Percentiles rank a stretch among this genome's conserved stretches.
Conservation (phyloP, 1,140 invertebrate species). For the Caenorhabditis latens region DNA sequence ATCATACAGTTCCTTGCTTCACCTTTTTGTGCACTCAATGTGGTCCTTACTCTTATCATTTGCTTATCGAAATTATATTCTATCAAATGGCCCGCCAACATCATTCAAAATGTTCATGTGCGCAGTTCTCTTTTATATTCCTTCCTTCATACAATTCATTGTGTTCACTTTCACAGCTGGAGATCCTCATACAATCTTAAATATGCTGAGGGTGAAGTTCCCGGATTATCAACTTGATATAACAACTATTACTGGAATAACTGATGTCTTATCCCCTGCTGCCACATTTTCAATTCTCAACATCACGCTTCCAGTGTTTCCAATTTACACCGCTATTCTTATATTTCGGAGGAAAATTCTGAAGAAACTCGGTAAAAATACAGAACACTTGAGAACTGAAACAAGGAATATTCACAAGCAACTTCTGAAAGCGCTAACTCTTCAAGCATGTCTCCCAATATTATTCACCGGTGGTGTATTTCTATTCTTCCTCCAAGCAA, state of each 20-base stretch:
- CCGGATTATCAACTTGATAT: not conserved
- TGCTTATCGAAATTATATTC: slow-evolving; percentile 24
- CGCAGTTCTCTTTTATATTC: not conserved
- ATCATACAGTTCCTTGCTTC: slow-evolving; percentile 9
- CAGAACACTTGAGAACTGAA: slow-evolving; percentile 9
- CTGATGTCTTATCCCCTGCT: slow-evolving; percentile 9
- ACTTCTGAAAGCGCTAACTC: slow-evolving; percentile 22
- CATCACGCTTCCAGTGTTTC: slow-evolving; percentile 5
- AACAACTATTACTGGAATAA: slow-evolving; percentile 11
- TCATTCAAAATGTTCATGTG: not conserved
- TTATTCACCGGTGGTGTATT: slow-evolving; percentile 4
- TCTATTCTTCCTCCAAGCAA: slow-evolving; percentile 12
- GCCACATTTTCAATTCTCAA: slow-evolving; percentile 13
- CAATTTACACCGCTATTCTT: slow-evolving; percentile 10
- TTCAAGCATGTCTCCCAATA: slow-evolving; percentile 39
- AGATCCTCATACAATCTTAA: not conserved
- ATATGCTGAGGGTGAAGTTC: not conserved
- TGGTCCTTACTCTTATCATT: slow-evolving; percentile 20
- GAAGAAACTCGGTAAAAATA: not conserved
- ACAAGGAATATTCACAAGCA: slow-evolving; percentile 13
- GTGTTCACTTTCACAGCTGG: slow-evolving; percentile 18
- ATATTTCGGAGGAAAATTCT: slow-evolving; percentile 30
- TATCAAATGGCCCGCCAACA: not conserved
- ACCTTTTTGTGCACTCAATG: slow-evolving; percentile 28
- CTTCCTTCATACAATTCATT: slow-evolving; percentile 1